Conservation (phyloP, 2,888 invertebrate genomes). For the Pocota personata region DNA sequence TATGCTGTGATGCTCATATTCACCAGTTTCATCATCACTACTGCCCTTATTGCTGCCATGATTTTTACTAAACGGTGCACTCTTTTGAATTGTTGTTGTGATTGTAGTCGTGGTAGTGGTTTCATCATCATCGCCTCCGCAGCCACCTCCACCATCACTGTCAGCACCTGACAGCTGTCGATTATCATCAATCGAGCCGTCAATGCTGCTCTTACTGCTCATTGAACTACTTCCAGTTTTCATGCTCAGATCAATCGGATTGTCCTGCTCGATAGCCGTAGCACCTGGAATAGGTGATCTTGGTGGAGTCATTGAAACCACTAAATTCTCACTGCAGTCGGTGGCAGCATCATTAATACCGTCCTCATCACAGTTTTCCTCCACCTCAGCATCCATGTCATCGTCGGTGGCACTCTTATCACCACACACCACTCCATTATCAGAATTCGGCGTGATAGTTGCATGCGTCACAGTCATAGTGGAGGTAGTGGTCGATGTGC, state of each 20-base stretch:
- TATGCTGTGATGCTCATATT: constrained; percentile 82
- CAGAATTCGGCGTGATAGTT: constrained; percentile 80
- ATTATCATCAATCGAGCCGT: constrained; percentile 75
- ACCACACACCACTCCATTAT: constrained; percentile 79
- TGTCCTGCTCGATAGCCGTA: constrained; percentile 85
- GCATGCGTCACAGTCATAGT: constrained; percentile 69
- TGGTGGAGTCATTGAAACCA: constrained; percentile 85
- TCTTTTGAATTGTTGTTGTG: constrained; percentile 74
- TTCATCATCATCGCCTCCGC: constrained; percentile 75
- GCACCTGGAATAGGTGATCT: constrained; percentile 81
- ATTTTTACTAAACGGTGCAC: constrained; percentile 62
- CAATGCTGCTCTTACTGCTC: constrained; percentile 77
- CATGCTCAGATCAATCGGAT: constrained; percentile 92
- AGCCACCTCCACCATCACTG: constrained; percentile 74
- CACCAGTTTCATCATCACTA: constrained; percentile 84
- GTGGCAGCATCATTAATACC: constrained; percentile 57
- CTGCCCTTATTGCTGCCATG: constrained; percentile 41
- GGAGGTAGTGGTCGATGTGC: constrained; percentile 75
- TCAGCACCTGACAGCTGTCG: constrained; percentile 74
- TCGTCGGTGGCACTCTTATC: constrained; percentile 78
- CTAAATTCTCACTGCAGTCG: constrained; percentile 83
- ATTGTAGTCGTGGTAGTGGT: constrained; percentile 75
- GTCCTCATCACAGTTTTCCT: constrained; percentile 62
- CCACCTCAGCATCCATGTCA: constrained; percentile 74
- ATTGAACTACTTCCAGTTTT: constrained; percentile 85